Base-by-base conservation (phyloP, 2,888 invertebrate genomes). In the Podabrus alpinus region DNA sequence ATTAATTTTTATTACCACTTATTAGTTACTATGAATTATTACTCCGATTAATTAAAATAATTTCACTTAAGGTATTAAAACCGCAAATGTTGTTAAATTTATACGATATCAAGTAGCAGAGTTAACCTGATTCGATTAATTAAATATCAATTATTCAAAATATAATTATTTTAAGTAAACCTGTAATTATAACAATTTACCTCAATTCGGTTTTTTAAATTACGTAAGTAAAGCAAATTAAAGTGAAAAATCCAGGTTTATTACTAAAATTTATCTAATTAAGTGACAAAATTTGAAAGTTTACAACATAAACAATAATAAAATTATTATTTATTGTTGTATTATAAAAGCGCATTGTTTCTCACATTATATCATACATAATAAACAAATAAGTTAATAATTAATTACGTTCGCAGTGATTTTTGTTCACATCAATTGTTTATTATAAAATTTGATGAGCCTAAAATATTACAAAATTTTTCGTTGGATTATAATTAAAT, bases 341-440 rank as follows among this genome's bases (percentile, higher is more conserved):
- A 45, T 45, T 45, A 45, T 45, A 45, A 45, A 45, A 45, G 5
- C n/a, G 45, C 45, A 45, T 45, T 45, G 45, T 45, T 45, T 45
- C 45, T 45, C 45, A 45, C n/a, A 45, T 45, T 45, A 45, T 45
- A 45, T 45, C 45, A 45, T n/a, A 45, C 45, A 45, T n/a, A 45
- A 45, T 45, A 45, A 45, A n/a, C 45, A 45, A 45, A 45, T 19
- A 64, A 64, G 19, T 64, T 19, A 64, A 64, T n/a, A 64, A 13
- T 64, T 64, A 64, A 64, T 64, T 64, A 64, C 21, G 21, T 64
- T 64, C 62, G 21, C 62, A n/a, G 45, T 45, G 45, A 45, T 45
- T 64, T 64, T 64, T 64, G 62, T 64, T 64, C 62, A 19, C 62
- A 64, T n/a, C 62, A 16, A 64, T 64, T 64, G 62, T 64, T 64